Evolutionary conservation across 1,140 invertebrate genomes (phyloP).

Genomic region (Drosophila triauraria): DNA sequence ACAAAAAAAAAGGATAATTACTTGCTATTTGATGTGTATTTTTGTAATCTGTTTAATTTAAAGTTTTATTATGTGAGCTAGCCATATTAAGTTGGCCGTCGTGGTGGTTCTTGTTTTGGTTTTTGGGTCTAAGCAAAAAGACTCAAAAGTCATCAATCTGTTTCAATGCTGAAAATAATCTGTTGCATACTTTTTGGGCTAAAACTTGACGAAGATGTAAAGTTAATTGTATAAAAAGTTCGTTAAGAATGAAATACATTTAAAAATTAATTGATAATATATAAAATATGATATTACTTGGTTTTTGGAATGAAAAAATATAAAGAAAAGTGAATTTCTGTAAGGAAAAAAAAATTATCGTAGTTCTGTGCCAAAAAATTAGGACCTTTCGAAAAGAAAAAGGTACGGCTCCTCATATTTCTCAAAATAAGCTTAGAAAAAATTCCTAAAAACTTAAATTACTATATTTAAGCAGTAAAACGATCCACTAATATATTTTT

Average conservation of each 20-base stretch:
- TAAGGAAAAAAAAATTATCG: neutral
- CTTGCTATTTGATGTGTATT: slow-evolving; percentile 35
- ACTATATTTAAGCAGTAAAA: too few relatives aligned
- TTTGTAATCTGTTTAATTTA: slow-evolving; percentile 44
- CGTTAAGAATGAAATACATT: neutral
- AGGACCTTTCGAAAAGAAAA: neutral
- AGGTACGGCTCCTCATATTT: too few relatives aligned
- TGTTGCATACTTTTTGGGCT: slow-evolving; percentile 55
- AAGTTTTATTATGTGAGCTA: slow-evolving; percentile 51
- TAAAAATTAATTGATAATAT: neutral
- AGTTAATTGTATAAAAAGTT: neutral
- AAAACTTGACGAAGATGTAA: slow-evolving; percentile 2
- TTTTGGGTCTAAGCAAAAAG: neutral
- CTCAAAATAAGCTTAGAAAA: too few relatives aligned
- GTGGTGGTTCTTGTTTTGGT: neutral
- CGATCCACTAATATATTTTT: too few relatives aligned
- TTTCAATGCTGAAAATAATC: neutral
- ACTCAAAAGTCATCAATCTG: neutral
- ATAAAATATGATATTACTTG: neutral
- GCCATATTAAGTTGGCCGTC: slow-evolving; percentile 19
- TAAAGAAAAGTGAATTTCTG: neutral
- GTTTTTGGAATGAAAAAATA: neutral
- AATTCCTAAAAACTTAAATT: too few relatives aligned
- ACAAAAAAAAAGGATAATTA: slow-evolving; percentile 64
- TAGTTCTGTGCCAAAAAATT: neutral